Percentiles rank a stretch among this genome's conserved stretches.
phyloP scores from a whole-genome alignment of 2,113 vertebrate species.

The Rhinopomastus cyanomelas region DNA sequence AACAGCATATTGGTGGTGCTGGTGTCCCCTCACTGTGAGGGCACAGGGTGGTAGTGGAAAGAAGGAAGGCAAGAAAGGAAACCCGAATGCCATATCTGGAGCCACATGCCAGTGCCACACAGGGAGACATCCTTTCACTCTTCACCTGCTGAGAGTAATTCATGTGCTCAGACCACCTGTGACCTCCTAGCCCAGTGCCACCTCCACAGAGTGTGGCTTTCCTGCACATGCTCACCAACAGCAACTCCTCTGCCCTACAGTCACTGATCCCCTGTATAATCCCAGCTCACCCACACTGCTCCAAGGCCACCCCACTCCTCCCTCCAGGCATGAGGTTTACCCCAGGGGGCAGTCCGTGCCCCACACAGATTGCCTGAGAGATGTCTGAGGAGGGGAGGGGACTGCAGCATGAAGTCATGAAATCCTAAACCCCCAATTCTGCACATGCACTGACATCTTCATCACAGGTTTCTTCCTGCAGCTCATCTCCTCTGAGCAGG shows the following conservation, averaged over 20 bases:
- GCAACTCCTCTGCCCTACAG: not conserved
- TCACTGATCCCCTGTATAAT: not conserved
- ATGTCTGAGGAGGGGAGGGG: rapidly evolving
- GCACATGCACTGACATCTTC: not conserved
- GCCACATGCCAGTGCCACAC: not conserved
- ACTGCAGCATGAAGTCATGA: not conserved
- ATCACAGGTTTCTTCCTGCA: not conserved
- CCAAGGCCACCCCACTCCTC: not conserved
- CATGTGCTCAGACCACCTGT: not conserved
- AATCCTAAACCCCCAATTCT: not conserved
- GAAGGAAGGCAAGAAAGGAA: not conserved
- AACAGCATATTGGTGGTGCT: rapidly evolving
- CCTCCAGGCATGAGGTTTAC: not conserved
- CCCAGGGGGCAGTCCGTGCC: not conserved
- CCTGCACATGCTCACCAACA: not conserved
- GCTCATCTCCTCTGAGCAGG: not conserved
- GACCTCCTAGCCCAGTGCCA: not conserved
- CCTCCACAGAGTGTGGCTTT: not conserved
- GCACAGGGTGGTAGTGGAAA: not conserved
- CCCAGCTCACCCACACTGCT: not conserved
- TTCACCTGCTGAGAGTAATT: not conserved
- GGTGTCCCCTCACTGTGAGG: not conserved
- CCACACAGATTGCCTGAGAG: not conserved
- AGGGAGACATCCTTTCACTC: not conserved
- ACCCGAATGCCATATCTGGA: not conserved